Conservation (phyloP, 30 jellyfish, hydroid and myxozoan species). For the Mastigias papua region DNA sequence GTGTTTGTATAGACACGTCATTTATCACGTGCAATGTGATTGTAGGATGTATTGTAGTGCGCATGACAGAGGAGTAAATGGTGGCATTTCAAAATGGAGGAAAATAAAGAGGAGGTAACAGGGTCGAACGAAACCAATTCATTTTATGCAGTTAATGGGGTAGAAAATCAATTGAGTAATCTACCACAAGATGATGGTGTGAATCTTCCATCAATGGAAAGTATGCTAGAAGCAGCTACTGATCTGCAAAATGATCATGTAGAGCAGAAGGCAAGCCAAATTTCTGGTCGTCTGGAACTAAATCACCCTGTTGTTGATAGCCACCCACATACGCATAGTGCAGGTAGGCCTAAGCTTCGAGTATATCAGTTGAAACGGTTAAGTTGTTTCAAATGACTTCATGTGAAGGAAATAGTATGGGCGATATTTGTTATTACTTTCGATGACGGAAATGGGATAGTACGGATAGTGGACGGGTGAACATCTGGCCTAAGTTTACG, state of each 20-base stretch:
- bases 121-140: slow-evolving; percentile 54
- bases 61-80: slow-evolving; percentile 8
- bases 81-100: slow-evolving; percentile 66
- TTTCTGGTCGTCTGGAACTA: slow-evolving; percentile 77
- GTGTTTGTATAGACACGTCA: not conserved
- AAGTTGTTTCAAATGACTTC: not conserved
- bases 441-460: too few species aligned
- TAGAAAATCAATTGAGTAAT: slow-evolving; percentile 22
- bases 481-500: too few species aligned
- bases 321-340: slow-evolving; percentile 15
- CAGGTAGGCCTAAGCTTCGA: slow-evolving; percentile 62
- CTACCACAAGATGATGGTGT: slow-evolving; percentile 13
- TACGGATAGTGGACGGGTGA: too few species aligned
- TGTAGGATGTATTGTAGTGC: not conserved
- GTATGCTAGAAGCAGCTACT: slow-evolving; percentile 97
- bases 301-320: slow-evolving; percentile 23
- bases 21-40: not conserved
- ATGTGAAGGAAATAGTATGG: too few species aligned
- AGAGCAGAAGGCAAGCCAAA: slow-evolving; percentile 58
- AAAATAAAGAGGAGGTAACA: slow-evolving; percentile 52
- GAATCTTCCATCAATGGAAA: slow-evolving; percentile 92
- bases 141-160: slow-evolving; percentile 68
- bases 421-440: too few species aligned
- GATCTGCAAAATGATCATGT: slow-evolving; percentile 89
- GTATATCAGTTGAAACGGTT: not conserved